phyloP scores from a whole-genome alignment of 2,888 invertebrate species.

The Lamellibrachia columna region DNA sequence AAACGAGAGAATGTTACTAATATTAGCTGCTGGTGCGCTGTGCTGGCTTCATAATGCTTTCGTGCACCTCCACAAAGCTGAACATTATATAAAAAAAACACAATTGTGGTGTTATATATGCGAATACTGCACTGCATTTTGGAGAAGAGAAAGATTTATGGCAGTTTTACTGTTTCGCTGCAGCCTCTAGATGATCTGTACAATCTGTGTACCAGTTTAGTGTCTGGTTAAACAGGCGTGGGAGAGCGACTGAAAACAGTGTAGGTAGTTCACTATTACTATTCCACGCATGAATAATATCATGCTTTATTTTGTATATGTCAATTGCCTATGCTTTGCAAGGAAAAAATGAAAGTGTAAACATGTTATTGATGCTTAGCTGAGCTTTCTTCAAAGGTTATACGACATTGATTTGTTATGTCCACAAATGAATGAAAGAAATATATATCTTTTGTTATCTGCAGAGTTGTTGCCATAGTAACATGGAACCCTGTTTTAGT shows the following conservation, averaged over 20 bases:
- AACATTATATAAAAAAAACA: background rate
- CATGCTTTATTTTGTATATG: constrained; percentile 11
- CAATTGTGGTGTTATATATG: background rate
- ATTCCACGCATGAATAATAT: constrained; percentile 9
- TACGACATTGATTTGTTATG: constrained; percentile 6
- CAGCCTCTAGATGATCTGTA: background rate
- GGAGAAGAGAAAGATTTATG: background rate
- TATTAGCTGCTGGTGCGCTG: background rate
- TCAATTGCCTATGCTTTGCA: background rate
- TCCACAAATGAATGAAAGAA: background rate
- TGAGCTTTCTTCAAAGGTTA: background rate
- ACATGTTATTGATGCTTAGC: constrained; percentile 16
- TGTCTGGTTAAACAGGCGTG: background rate
- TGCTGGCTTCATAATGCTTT: background rate
- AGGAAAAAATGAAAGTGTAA: constrained; percentile 9
- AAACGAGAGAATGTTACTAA: background rate
- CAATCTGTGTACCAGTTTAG: background rate
- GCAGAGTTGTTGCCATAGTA: background rate
- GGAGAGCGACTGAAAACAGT: background rate
- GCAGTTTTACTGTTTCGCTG: constrained; percentile 4
- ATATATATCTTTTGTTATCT: constrained; percentile 5
- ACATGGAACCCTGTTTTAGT: background rate
- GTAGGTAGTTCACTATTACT: constrained; percentile 8
- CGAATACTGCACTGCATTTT: constrained; percentile 12
- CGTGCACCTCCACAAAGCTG: background rate